Evolutionary conservation across 2,888 invertebrate genomes (phyloP), one percentile per base, ranked within the genome.

Genomic region (Ectobius pallidus): DNA sequence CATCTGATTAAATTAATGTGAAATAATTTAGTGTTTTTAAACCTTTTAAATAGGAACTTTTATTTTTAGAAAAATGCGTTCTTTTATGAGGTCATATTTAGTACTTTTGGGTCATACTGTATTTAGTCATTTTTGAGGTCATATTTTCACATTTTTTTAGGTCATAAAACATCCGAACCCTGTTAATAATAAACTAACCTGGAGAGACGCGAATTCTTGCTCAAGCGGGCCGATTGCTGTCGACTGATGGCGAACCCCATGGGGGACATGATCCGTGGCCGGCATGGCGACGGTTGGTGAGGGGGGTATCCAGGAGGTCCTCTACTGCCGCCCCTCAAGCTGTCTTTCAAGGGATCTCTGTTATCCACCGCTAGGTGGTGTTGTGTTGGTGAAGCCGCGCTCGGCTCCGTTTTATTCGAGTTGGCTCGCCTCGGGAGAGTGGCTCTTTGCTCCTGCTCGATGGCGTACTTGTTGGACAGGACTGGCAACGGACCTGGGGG

Each of bases 401-500:
- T 42, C 39, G 2, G n/a, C 3, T 34, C 14, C 0, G 67, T 27
- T 9, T 34, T n/a, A 34, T 34, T 34, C 7, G 25, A 30, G 30
- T 58, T 58, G 16, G 4, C 18, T n/a, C 55, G n/a, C 11, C 61
- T 20, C 14, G 73, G 69, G 6, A 6, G 34, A 11, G 42, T 63
- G 79, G 62, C 11, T 83, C 83, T 7, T 27, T 79, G 84, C 81
- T 80, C 85, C 76, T 77, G 84, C 67, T 89, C 88, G 67, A 91
- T 82, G 0, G 90, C 91, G 80, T 92, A 92, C 77, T 87, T 89
- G 81, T 92, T 92, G 80, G 89, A 90, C 49, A 91, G 84, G 42
- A 92, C 89, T 0, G 91, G 89, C 0, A 0, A 74, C 42, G 18
- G 65, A n/a, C n/a, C n/a, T 20, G 7, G 52, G 44, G 25, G 34